These are phyloP conservation scores for Pogonomyrmex barbatus DNA, from an alignment of 1,140 invertebrate species.

Conservation along the genomic window DNA sequence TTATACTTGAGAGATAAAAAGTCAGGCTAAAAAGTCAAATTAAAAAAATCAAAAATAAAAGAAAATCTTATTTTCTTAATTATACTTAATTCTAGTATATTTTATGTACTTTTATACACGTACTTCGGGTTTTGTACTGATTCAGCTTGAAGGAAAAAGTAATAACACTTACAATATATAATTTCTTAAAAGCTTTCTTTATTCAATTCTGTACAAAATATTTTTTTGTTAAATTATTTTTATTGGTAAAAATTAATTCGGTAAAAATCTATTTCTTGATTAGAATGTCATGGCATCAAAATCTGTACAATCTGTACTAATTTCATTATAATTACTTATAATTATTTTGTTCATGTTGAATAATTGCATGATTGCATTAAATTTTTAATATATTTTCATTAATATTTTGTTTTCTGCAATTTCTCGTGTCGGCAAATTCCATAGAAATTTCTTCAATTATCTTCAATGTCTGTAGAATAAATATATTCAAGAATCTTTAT, in stretches of 20 bases:
- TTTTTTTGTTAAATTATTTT: conserved; percentile 19
- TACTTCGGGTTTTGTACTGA: background rate
- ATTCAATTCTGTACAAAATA: conserved; percentile 22
- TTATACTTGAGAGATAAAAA: background rate
- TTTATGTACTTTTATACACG: background rate
- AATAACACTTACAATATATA: background rate
- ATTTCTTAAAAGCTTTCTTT: background rate
- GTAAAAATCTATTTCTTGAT: background rate
- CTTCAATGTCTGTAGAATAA: conserved; percentile 18
- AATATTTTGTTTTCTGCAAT: conserved; percentile 36
- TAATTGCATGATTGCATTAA: background rate
- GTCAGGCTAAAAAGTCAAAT: background rate
- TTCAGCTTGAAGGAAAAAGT: background rate
- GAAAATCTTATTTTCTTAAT: background rate
- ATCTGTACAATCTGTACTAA: background rate
- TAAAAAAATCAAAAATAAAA: background rate
- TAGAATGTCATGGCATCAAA: background rate
- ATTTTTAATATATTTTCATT: background rate
- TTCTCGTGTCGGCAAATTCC: conserved; percentile 20
- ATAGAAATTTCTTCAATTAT: conserved; percentile 41
- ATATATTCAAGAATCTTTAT: background rate
- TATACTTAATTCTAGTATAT: background rate
- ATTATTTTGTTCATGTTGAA: background rate
- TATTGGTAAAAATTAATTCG: background rate
- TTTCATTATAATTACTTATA: background rate